Conservation (phyloP, 2,113 vertebrate genomes). For the Chaenogobius annularis region DNA sequence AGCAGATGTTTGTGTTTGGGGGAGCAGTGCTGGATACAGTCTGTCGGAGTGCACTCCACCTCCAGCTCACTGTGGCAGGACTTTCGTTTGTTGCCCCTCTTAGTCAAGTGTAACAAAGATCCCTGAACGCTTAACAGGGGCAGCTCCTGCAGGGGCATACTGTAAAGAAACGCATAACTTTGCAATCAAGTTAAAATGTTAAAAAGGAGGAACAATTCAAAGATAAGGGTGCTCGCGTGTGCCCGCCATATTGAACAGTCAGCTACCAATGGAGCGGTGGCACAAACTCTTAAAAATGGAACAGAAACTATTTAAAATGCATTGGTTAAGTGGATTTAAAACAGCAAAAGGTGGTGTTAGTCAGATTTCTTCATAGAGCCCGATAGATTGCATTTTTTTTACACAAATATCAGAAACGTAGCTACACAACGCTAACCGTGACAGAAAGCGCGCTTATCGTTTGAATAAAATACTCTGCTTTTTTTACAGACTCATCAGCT, state of each 20-base stretch:
- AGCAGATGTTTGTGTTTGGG: slow-evolving; percentile 75
- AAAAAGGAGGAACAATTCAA: too few relatives aligned
- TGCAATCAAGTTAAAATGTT: too few relatives aligned
- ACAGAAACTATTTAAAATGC: neutral
- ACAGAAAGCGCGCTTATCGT: neutral
- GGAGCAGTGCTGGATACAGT: slow-evolving; percentile 74
- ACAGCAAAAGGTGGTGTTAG: accelerated
- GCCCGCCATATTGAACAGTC: slow-evolving; percentile 56
- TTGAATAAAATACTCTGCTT: neutral
- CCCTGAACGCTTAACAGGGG: slow-evolving; percentile 69
- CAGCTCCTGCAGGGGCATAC: slow-evolving; percentile 83
- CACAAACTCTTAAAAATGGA: slow-evolving; percentile 27
- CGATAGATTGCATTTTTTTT: neutral
- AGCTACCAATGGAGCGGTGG: slow-evolving; percentile 7
- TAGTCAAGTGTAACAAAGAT: slow-evolving; percentile 52
- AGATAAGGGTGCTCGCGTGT: neutral
- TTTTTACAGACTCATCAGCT: neutral
- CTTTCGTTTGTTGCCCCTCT: slow-evolving; percentile 45
- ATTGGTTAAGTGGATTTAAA: accelerated
- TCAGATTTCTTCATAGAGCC: neutral
- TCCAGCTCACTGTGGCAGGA: slow-evolving; percentile 64
- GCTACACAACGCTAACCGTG: neutral
- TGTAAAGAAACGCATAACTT: slow-evolving; percentile 25
- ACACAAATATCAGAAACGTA: neutral
- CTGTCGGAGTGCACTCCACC: slow-evolving; percentile 83